Evolutionary conservation across 2,113 vertebrate genomes (phyloP), one percentile per base, ranked within the genome.

Genomic region (Ceyx margarethae): DNA sequence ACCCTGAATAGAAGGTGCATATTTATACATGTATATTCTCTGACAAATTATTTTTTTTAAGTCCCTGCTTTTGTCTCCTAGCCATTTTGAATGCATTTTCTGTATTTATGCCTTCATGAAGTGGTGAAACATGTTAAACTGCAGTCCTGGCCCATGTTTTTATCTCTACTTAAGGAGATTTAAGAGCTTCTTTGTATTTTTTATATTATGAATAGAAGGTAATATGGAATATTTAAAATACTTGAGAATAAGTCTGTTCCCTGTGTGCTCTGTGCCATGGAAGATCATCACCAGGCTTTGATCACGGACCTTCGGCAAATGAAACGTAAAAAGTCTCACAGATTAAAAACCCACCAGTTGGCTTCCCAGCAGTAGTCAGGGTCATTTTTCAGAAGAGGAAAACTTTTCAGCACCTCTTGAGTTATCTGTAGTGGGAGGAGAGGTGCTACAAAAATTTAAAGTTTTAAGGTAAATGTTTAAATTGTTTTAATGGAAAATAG

Each of bases 141-240:
- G 86, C 50, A n/a, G 23, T 64, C 83, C 72, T 64, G 35, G 20
- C 13, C 45, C 42, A 64, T 0, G 0, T 42, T 84, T 85, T 69
- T 87, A 48, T 35, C 57, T 85, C 43, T 50, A 1, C 50, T 90
- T 86, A 33, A 14, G 77, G 62, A 60, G 77, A 60, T 4, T 51
- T 51, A 88, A 74, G 64, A 74, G 65, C 10, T 81, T 58, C 23
- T 82, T 90, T 79, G 35, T 68, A 56, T 23, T 68, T 85, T 33
- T 40, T 72, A 35, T 53, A 33, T 50, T 35, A 22, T 68, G 21
- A 89, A 72, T 92, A 45, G 51, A 88, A 60, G 46, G 23, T 66
- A 66, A 78, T 50, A 54, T 68, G 19, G 91, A 95, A 76, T 82
- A 87, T 50, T 91, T 48, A 72, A 90, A 85, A 76, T 72, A 74